phyloP scores from a whole-genome alignment of 2,888 invertebrate species.

The Meta bourneti region DNA sequence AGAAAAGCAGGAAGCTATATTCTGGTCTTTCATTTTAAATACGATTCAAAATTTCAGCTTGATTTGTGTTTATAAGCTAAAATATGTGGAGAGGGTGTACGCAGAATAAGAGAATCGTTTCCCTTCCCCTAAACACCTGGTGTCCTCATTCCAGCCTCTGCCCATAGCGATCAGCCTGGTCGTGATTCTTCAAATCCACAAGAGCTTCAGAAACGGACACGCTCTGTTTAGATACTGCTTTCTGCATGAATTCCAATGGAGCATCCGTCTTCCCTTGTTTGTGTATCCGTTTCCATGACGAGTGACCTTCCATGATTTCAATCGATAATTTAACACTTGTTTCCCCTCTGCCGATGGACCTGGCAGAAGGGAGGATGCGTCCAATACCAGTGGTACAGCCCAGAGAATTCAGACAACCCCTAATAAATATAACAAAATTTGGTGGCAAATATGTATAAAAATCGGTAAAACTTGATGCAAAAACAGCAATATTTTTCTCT shows the following conservation, averaged over 20 bases:
- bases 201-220: neutral
- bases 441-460: neutral
- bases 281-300: constrained; percentile 39
- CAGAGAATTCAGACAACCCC: neutral
- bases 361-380: neutral
- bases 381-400: neutral
- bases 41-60: too few species aligned
- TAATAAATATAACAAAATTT: neutral
- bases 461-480: neutral
- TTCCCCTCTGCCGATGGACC: neutral
- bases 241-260: neutral
- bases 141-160: too few species aligned
- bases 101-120: too few species aligned
- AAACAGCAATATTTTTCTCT: neutral
- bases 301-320: neutral
- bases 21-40: too few species aligned
- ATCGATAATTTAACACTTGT: constrained; percentile 24
- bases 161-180: too few species aligned
- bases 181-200: too few species aligned
- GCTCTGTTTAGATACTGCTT: constrained; percentile 7
- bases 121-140: too few species aligned
- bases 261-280: constrained; percentile 15
- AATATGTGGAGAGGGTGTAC: too few species aligned
- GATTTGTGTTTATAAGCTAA: too few species aligned
- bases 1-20: too few species aligned